These are phyloP conservation scores for Cerastis leucographa DNA, from an alignment of 2,888 invertebrate species.

Conservation along the genomic window DNA sequence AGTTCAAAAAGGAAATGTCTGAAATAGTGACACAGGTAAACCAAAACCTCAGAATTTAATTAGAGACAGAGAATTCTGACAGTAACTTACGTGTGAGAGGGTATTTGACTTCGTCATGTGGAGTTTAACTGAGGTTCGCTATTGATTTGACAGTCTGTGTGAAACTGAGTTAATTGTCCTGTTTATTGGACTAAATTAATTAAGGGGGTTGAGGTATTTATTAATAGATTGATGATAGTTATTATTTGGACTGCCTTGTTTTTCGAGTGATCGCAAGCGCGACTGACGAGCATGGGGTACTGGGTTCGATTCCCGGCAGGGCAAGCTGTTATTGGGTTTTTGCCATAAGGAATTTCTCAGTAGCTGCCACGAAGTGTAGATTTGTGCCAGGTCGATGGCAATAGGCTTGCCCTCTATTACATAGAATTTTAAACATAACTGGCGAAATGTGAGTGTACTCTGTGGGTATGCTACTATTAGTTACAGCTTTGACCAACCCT, in stretches of 20 bases:
- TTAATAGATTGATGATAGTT: not conserved
- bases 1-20: constrained; percentile 20
- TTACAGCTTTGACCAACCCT: too few species aligned
- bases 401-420: too few species aligned
- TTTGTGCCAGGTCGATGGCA: too few species aligned
- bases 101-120: constrained; percentile 12
- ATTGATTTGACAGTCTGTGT: not conserved
- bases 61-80: constrained; percentile 19
- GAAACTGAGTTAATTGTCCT: not conserved
- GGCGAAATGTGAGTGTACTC: too few species aligned
- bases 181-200: constrained; percentile 15
- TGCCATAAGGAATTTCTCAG: too few species aligned
- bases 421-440: too few species aligned
- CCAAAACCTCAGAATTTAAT: constrained; percentile 35
- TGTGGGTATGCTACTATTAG: too few species aligned
- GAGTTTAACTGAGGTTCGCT: constrained; percentile 6
- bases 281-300: too few species aligned
- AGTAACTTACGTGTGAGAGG: constrained; percentile 20
- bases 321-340: too few species aligned
- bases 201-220: not conserved
- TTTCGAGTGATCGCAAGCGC: too few species aligned
- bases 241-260: not conserved
- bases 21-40: constrained; percentile 20
- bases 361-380: too few species aligned
- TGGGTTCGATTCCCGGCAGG: too few species aligned